A percentile compares a stretch with the other conserved stretches of the same genome.
phyloP scores from a whole-genome alignment of 2,797 vertebrate species.

The Chaenodraco wilsoni region DNA sequence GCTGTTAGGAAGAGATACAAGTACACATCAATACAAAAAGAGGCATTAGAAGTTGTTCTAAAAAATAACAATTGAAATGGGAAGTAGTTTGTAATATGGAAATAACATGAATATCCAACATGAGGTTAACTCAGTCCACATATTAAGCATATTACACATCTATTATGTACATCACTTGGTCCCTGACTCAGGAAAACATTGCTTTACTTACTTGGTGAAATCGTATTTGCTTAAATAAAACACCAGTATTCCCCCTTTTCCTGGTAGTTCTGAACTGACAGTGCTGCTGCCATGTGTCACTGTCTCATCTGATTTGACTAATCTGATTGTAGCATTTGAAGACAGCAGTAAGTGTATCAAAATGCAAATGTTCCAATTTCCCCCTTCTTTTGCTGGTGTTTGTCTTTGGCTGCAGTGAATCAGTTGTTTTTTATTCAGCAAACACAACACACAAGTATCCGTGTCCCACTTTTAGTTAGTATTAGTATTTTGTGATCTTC shows the following conservation, averaged over 20 bases:
- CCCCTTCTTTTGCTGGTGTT: conserved; percentile 1
- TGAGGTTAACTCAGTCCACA: not conserved
- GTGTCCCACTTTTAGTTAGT: conserved; percentile 38
- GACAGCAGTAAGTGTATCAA: conserved; percentile 20
- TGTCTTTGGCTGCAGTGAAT: conserved; percentile 28
- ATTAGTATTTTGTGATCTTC: not conserved
- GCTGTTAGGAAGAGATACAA: conserved; percentile 34
- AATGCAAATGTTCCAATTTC: conserved; percentile 27
- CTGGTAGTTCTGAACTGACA: not conserved
- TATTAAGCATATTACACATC: not conserved
- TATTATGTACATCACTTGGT: not conserved
- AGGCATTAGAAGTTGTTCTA: not conserved
- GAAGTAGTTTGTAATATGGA: conserved; percentile 20
- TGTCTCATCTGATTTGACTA: conserved; percentile 7
- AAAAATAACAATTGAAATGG: conserved; percentile 12
- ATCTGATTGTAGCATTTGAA: conserved; percentile 13
- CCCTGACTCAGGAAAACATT: not conserved
- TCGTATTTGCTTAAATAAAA: not conserved
- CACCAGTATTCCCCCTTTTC: not conserved
- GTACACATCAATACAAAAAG: conserved; percentile 8
- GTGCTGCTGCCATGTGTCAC: not conserved
- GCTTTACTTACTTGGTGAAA: conserved; percentile 5
- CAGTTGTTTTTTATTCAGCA: conserved; percentile 37
- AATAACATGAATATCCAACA: conserved; percentile 3
- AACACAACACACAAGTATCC: conserved; percentile 30